Base-by-base conservation (phyloP, 2,797 vertebrate species). In the Diceros bicornis region DNA sequence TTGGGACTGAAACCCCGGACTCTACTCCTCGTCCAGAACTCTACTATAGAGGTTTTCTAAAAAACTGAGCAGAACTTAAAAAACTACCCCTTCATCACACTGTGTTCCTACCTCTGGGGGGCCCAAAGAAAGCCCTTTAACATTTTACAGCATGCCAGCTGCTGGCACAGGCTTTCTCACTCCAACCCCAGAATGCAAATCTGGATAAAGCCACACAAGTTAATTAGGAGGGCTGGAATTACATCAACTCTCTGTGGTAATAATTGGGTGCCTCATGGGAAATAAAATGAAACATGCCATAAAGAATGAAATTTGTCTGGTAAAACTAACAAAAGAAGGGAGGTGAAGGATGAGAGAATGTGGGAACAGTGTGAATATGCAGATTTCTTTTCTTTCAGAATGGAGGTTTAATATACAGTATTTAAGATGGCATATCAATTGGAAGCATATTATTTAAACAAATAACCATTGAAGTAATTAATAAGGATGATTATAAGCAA, bases 211-310 rank as follows among this genome's bases (percentile, higher is more conserved):
- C 69, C 10, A 11, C 47, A 59, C 52, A 77, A 81, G 79, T 89
- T 91, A 97, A 93, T 93, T 96, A 94, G 89, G 50, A 95, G n/a
- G 44, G 12, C 68, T 69, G 61, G 71, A 85, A 85, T 95, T 82
- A 78, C 21, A 74, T 79, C 93, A 96, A 6, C 47, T 71, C 27
- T 37, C 47, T 69, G 34, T 55, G 17, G 61, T 61, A 90, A 96
- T 84, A 81, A 96, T 27, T 90, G 79, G 17, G 66, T 87, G 61
- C 37, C 75, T 93, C 41, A 7, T 90, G 89, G 81, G 71, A 97
- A 94, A 90, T 37, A 87, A 93, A 97, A 94, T 41, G 62, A 88
- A 97, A 84, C 78, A 91, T 78, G 92, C 62, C 94, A 89, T 92
- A 74, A 96, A 95, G 92, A 93, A 55, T 68, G 50, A 81, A 87